phyloP scores from a whole-genome alignment of 1,140 invertebrate species.

The Octopus sinensis region DNA sequence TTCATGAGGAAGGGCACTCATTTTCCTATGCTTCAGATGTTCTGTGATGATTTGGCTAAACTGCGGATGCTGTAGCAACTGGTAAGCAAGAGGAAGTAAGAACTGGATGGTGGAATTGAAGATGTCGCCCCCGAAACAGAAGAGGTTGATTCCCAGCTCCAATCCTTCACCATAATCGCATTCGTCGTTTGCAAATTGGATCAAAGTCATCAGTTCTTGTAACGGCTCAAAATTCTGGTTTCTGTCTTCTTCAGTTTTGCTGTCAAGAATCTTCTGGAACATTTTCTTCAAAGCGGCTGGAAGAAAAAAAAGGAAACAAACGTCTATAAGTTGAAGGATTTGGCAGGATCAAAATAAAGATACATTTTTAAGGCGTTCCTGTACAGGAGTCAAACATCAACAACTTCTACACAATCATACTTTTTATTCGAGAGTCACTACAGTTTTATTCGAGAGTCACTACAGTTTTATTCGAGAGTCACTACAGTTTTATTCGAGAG shows the following conservation, averaged over 20 bases:
- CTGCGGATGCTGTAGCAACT: slow-evolving; percentile 69
- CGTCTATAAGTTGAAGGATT: slow-evolving; percentile 12
- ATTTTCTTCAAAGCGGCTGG: slow-evolving; percentile 72
- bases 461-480: too few relatives aligned
- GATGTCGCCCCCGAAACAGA: slow-evolving; percentile 63
- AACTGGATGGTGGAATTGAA: slow-evolving; percentile 68
- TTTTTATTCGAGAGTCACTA: too few relatives aligned
- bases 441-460: too few relatives aligned
- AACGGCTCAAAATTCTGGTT: slow-evolving; percentile 66
- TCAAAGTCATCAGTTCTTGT: slow-evolving; percentile 61
- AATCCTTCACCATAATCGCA: slow-evolving; percentile 89
- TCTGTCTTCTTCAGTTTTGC: slow-evolving; percentile 63
- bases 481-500: too few relatives aligned
- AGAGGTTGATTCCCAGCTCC: slow-evolving; percentile 82
- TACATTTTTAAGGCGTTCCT: too few relatives aligned
- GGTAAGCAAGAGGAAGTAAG: slow-evolving; percentile 75
- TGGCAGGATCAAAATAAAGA: too few relatives aligned
- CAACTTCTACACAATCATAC: not conserved
- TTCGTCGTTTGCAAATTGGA: slow-evolving; percentile 87
- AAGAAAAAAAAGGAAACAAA: slow-evolving; percentile 41
- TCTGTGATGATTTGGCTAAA: slow-evolving; percentile 73
- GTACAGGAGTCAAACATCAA: too few relatives aligned
- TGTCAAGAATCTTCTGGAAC: slow-evolving; percentile 67
- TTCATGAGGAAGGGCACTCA: not conserved
- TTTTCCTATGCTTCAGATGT: slow-evolving; percentile 61